These are phyloP conservation scores for Heteromurus nitidus DNA, from an alignment of 2,888 invertebrate species.

Conservation along the genomic window DNA sequence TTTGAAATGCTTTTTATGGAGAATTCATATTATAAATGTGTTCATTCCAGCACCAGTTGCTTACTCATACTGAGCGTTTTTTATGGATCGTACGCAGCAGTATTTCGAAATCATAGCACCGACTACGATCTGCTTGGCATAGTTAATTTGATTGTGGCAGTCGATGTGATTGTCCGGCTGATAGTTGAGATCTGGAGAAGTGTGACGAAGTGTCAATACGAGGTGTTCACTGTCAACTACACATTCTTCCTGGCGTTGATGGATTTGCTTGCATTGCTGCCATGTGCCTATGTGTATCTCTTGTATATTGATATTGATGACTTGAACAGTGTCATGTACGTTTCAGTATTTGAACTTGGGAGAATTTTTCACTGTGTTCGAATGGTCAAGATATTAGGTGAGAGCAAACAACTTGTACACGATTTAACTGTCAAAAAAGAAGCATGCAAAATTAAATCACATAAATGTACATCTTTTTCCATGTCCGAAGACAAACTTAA, in stretches of 20 bases:
- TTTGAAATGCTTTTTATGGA: not conserved
- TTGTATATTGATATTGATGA: not conserved
- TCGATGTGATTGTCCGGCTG: conserved; percentile 46
- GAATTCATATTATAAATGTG: not conserved
- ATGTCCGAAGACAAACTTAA: conserved; percentile 33
- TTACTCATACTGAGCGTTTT: conserved; percentile 22
- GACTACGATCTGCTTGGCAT: not conserved
- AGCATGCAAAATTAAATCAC: not conserved
- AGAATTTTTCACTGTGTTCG: conserved; percentile 32
- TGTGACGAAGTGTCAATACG: conserved; percentile 49
- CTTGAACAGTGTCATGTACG: not conserved
- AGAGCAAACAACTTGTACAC: not conserved
- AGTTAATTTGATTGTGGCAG: not conserved
- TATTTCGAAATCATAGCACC: conserved; percentile 29
- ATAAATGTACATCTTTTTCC: not conserved
- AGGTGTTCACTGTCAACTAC: conserved; percentile 55
- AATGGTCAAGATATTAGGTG: conserved; percentile 47
- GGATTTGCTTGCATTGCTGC: conserved; percentile 35
- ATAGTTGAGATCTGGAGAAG: conserved; percentile 45
- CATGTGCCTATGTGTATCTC: not conserved
- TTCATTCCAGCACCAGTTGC: conserved; percentile 12
- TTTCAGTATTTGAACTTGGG: not conserved
- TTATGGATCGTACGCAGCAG: conserved; percentile 36
- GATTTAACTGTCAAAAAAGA: not conserved
- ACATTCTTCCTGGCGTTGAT: conserved; percentile 40